Conservation (phyloP, 2,888 invertebrate species). For the Macrophya annulata region DNA sequence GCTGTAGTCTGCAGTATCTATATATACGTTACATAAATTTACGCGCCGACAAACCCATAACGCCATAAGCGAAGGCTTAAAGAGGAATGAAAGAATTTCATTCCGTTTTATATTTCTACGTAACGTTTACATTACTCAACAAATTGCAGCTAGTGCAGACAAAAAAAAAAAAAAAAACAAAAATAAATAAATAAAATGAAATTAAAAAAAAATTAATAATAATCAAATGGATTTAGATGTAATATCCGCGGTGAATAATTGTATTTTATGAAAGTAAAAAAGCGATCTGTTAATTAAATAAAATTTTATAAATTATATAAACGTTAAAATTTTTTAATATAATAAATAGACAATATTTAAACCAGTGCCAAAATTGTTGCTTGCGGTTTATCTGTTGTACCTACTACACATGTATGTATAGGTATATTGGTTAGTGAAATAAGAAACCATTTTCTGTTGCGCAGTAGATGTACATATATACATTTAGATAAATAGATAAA, state of each 20-base stretch:
- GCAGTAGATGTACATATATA: not conserved
- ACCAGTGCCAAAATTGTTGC: not conserved
- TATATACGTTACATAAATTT: conserved; percentile 15
- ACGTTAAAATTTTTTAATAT: not conserved
- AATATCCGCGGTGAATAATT: not conserved
- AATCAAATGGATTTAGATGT: not conserved
- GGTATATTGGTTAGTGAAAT: not conserved
- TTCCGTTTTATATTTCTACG: conserved; percentile 24
- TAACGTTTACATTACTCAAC: not conserved
- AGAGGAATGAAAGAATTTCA: conserved; percentile 1
- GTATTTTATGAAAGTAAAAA: not conserved
- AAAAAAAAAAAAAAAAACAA: too few species aligned
- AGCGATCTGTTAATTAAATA: not conserved
- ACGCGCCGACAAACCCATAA: not conserved
- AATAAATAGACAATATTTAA: not conserved
- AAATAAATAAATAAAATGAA: too few species aligned
- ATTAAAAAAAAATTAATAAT: not conserved
- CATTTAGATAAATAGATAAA: not conserved
- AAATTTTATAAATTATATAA: not conserved
- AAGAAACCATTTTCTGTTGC: conserved; percentile 1
- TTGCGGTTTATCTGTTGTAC: not conserved
- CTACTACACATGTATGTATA: not conserved
- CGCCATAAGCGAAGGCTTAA: not conserved
- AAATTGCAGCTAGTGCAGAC: not conserved
- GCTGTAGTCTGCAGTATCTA: not conserved